Percentiles rank a stretch among this genome's conserved stretches.
Conservation (phyloP, 1,140 invertebrate species). For the Megalonaias nervosa region DNA sequence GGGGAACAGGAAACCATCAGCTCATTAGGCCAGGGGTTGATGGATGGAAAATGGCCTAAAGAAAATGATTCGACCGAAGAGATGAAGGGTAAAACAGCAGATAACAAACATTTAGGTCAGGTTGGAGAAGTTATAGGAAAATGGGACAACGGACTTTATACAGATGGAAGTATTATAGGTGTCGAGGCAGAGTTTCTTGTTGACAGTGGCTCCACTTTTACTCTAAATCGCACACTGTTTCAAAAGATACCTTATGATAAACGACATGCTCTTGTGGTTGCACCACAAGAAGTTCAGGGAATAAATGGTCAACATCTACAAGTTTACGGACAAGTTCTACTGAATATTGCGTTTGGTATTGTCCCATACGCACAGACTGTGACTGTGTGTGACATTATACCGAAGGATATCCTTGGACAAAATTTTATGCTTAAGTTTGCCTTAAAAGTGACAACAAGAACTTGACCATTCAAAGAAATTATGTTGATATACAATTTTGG, state of each 20-base stretch:
- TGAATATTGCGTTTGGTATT: neutral
- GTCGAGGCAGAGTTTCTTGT: neutral
- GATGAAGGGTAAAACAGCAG: neutral
- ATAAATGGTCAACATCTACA: constrained; percentile 7
- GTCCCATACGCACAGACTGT: neutral
- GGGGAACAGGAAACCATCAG: no score
- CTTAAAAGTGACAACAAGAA: neutral
- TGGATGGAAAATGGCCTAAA: neutral
- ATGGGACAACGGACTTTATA: constrained; percentile 1
- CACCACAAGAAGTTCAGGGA: neutral
- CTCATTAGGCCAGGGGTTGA: no score
- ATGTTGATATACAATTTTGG: no score
- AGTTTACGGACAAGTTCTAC: neutral
- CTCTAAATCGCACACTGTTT: constrained; percentile 11
- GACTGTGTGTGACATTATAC: constrained; percentile 19
- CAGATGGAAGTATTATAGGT: neutral
- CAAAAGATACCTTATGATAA: neutral
- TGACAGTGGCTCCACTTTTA: constrained; percentile 6
- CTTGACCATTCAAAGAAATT: neutral
- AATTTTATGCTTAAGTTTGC: constrained; percentile 8
- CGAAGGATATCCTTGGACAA: constrained; percentile 15
- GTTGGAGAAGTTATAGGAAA: neutral
- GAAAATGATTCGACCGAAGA: neutral
- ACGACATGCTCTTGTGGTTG: neutral
- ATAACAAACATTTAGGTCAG: neutral